Base-by-base conservation (phyloP, 1,140 invertebrate genomes). In the Scylla paramamosain region DNA sequence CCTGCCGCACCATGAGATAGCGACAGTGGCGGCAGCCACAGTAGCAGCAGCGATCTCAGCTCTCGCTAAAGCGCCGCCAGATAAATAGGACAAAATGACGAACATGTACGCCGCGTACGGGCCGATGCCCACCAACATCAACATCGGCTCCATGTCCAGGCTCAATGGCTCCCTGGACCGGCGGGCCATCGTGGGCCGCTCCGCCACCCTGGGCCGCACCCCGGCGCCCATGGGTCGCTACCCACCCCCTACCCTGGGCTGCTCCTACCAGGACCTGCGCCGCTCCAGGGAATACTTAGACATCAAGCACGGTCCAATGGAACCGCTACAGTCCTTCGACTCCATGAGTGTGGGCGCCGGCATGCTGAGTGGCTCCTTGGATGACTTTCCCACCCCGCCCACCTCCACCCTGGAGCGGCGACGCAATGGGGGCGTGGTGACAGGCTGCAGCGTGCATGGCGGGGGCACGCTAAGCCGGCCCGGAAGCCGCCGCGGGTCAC, bases 241-340 rank as follows among this genome's bases (percentile, higher is more conserved):
- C 92, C 92, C 92, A 4, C n/a, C 46, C 77, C 84, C 82, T 3
- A 46, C 20, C 12, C 45, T 95, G 52, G 94, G 94, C 48, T 92
- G 94, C 91, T 95, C 94, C 82, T 95, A 95, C 84, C 94, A 95
- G 91, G 94, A 95, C 84, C 48, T 95, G 16, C 94, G 94, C 48
- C 94, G 94, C 20, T 95, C 94, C 46, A 84, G 94, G n/a, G 94
- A 95, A 14, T 92, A 52, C 82, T 91, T 95, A 84, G 94, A 95
- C 46, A 84, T 92, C 4, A 92, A 92, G 32, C 93, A 94, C n/a
- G 90, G 90, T 0, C 90, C 94, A 16, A 92, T 95, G 94, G 94
- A 95, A 39, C 83, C 82, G 82, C 91, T 95, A 84, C 90, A 95
- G 91, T 82, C 94, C 83, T 59, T 95, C 25, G 94, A 95, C 77